These are phyloP conservation scores for Plumapathes pennacea DNA, from an alignment of 92 coral and sea anemone genomes.

Conservation along the genomic window DNA sequence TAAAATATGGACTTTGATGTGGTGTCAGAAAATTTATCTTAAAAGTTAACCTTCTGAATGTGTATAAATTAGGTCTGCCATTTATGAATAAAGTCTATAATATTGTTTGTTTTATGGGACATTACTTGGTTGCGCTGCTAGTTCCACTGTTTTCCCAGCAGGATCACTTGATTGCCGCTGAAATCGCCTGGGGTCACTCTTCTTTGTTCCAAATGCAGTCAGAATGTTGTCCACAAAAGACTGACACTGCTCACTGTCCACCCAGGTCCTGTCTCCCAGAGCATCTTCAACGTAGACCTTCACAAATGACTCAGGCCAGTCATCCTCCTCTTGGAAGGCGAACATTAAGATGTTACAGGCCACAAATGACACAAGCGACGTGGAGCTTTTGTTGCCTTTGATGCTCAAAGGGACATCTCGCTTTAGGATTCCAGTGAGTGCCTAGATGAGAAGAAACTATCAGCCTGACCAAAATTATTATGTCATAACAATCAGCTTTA, in stretches of 20 bases:
- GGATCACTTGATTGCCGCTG: slow-evolving; percentile 69
- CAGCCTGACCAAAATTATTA: neutral
- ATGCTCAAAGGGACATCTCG: slow-evolving; percentile 77
- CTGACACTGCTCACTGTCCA: slow-evolving; percentile 92
- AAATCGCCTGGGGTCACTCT: slow-evolving; percentile 51
- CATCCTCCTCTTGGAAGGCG: slow-evolving; percentile 87
- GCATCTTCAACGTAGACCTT: slow-evolving; percentile 96
- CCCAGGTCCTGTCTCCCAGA: slow-evolving; percentile 94
- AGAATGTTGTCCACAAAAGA: slow-evolving; percentile 83
- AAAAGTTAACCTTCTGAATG: no score
- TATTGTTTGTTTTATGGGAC: slow-evolving; percentile 12
- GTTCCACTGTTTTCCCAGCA: slow-evolving; percentile 32
- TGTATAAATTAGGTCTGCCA: no score
- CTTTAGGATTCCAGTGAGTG: slow-evolving; percentile 79
- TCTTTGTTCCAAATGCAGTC: slow-evolving; percentile 90
- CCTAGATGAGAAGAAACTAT: slow-evolving; percentile 33
- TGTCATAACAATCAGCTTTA: no score
- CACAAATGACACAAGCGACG: slow-evolving; percentile 81
- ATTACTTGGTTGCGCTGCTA: slow-evolving; percentile 7
- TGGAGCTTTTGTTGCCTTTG: slow-evolving; percentile 68
- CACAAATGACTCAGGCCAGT: slow-evolving; percentile 97
- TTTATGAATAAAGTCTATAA: no score
- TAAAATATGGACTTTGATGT: no score
- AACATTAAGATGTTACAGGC: slow-evolving; percentile 85
- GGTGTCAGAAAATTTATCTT: no score